These are phyloP conservation scores for Rhynchonycteris naso DNA, from an alignment of 2,797 vertebrate species.

Conservation along the genomic window DNA sequence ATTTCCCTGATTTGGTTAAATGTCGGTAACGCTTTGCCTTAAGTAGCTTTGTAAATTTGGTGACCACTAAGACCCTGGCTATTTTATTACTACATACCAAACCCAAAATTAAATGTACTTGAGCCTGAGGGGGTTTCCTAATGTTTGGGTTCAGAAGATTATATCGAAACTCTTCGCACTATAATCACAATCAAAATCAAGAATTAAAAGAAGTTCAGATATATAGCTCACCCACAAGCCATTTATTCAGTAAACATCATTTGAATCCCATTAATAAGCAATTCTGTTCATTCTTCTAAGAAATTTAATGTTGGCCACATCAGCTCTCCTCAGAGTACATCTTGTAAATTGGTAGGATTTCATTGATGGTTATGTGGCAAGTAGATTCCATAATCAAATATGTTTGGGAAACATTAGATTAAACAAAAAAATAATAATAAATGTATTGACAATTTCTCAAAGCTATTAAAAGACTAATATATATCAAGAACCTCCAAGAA, in stretches of 20 bases:
- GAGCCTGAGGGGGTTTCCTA: not conserved
- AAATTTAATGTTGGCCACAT: conserved; percentile 50
- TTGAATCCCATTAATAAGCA: conserved; percentile 15
- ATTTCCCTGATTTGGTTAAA: conserved; percentile 23
- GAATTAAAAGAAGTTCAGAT: conserved; percentile 49
- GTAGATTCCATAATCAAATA: conserved; percentile 2
- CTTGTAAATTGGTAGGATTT: conserved; percentile 29
- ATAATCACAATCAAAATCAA: conserved; percentile 7
- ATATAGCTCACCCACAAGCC: not conserved
- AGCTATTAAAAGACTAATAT: conserved; percentile 36
- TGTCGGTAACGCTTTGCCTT: not conserved
- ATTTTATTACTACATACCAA: conserved; percentile 8
- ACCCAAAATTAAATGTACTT: conserved; percentile 10
- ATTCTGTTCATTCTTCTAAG: conserved; percentile 55
- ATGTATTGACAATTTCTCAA: conserved; percentile 55
- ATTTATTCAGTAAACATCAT: conserved; percentile 41
- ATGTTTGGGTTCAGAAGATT: not conserved
- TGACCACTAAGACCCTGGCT: conserved; percentile 4
- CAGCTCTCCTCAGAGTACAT: conserved; percentile 18
- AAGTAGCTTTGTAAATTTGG: conserved; percentile 13
- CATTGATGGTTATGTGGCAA: conserved; percentile 15
- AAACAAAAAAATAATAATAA: conserved; percentile 39
- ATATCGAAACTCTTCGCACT: not conserved
- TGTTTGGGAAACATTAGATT: conserved; percentile 43
- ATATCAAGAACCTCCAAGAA: not conserved